A percentile compares a stretch with the other conserved stretches of the same genome.
These are phyloP conservation scores for Nesoenas mayeri DNA, from an alignment of 2,113 vertebrate genomes.

Conservation along the genomic window DNA sequence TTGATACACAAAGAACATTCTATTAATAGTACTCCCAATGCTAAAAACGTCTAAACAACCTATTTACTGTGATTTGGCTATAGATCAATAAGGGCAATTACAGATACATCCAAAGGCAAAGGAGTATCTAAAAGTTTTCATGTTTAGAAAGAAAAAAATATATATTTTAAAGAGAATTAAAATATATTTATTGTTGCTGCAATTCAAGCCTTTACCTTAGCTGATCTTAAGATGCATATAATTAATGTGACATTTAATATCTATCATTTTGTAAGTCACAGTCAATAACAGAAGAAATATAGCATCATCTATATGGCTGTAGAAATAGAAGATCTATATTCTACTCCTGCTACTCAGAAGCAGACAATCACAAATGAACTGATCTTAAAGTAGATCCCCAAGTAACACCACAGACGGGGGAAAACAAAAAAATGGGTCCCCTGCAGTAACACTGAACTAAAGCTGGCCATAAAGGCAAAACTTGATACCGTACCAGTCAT, in stretches of 20 bases:
- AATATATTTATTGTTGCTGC: not conserved
- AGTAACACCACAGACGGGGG: accelerated
- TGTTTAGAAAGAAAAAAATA: not conserved
- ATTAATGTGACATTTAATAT: not conserved
- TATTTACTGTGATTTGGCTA: not conserved
- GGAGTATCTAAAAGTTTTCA: not conserved
- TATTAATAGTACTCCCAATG: not conserved
- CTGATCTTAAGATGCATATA: not conserved
- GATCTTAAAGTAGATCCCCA: not conserved
- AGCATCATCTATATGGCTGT: accelerated
- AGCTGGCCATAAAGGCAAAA: not conserved
- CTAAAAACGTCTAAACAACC: not conserved
- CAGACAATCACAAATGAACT: not conserved
- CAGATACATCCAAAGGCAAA: not conserved
- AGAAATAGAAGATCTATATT: not conserved
- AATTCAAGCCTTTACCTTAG: not conserved
- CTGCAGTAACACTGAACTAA: not conserved
- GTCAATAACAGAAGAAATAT: not conserved
- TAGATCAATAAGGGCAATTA: not conserved
- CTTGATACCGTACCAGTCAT: accelerated
- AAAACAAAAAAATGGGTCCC: not conserved
- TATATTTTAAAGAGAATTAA: not conserved
- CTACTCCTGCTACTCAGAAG: not conserved
- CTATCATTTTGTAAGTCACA: not conserved
- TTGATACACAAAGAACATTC: not conserved